A percentile compares a stretch with the other conserved stretches of the same genome.
Evolutionary conservation across 2,888 invertebrate species (phyloP).

Genomic region (Tryphoninae sp.): DNA sequence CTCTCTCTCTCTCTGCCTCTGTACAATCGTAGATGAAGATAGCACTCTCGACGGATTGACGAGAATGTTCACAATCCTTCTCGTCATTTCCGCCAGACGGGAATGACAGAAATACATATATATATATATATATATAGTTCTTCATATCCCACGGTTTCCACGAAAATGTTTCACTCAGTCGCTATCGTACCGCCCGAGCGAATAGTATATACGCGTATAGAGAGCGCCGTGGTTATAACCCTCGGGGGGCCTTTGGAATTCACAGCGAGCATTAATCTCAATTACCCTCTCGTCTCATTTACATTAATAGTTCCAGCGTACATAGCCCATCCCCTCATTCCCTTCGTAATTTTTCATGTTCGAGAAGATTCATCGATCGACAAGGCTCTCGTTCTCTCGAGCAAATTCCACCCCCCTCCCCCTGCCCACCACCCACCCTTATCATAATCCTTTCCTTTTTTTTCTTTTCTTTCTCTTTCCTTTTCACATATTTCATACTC

Average conservation of each 20-base stretch:
- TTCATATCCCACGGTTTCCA: background rate
- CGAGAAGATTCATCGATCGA: slow-evolving; percentile 43
- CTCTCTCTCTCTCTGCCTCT: background rate
- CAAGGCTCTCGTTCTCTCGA: slow-evolving; percentile 5
- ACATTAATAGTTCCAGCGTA: slow-evolving; percentile 23
- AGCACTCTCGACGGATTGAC: slow-evolving; percentile 25
- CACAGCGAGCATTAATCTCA: slow-evolving; percentile 38
- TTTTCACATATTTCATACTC: background rate
- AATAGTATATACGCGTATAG: background rate
- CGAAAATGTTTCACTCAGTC: slow-evolving; percentile 26
- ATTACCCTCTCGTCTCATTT: slow-evolving; percentile 43
- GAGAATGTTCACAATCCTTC: slow-evolving; percentile 32
- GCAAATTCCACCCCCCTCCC: background rate
- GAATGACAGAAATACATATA: slow-evolving; percentile 1
- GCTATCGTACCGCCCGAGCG: background rate
- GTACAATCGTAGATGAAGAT: slow-evolving; percentile 19
- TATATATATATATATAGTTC: background rate
- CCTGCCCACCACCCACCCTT: background rate
- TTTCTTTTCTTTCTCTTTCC: background rate
- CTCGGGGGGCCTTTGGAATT: slow-evolving; percentile 30
- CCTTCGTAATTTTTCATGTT: background rate
- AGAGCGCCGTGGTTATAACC: background rate
- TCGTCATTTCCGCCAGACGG: slow-evolving; percentile 48
- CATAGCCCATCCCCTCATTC: background rate
- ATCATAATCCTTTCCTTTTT: background rate